Base-by-base conservation (phyloP, 64 coral and sea anemone genomes). In the Montipora efflorescens region DNA sequence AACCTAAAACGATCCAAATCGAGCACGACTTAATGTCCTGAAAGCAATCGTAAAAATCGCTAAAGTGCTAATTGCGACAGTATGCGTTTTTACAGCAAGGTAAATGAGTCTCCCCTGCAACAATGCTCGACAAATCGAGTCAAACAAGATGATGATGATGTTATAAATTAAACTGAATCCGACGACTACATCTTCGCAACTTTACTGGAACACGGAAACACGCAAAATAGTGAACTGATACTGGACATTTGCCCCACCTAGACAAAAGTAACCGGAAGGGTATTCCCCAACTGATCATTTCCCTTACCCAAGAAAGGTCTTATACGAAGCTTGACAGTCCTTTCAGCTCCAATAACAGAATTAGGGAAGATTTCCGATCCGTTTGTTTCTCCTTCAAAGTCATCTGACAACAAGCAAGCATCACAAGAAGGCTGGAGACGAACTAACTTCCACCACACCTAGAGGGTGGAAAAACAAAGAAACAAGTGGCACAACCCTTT, bases 381-480 rank as follows among this genome's bases (percentile, higher is more conserved):
- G 67, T 71, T 48, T 0, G 82, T 86, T 48, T 43, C 45, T 14
- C 82, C 66, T 72, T 86, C 82, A 71, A 86, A 86, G 64, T 86
- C 82, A 22, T 86, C 64, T 10, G 62, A 48, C 47, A 86, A 69
- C 47, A 68, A 14, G n/a, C 82, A 86, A 49, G 36, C 47, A 70
- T 18, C 47, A 50, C 82, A 86, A 8, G 82, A 5, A 23, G 82
- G 82, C 7, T 86, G 66, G 64, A 86, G 67, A 45, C 82, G 62
- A 71, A 86, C 47, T 11, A 86, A 3, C 66, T 86, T 86, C 82
- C 82, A 86, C 5, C 66, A 71, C 64, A 86, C 82, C 82, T 86
- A 71, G 7, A 72, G 66, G 7, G 66, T 5, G 47, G 45, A 10
- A 71, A 16, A 51, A 72, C 19, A 3, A 86, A 82, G 10, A 8